Conservation (phyloP, 92 coral and sea anemone species). For the Epizoanthus stellaris region DNA sequence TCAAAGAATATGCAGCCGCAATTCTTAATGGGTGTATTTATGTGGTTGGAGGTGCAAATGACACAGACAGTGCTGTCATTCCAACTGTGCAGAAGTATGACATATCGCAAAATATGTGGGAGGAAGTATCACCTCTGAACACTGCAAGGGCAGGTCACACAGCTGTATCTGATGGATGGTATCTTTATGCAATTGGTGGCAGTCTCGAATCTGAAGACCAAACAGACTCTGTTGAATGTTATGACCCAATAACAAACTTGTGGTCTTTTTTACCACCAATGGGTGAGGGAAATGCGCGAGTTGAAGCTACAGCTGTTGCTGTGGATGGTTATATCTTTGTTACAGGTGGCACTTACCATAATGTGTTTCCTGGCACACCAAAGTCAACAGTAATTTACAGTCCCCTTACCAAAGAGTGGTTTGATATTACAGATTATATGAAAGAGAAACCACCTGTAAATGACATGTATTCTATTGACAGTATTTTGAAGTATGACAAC, state of each 20-base stretch:
- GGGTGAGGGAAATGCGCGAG: background rate
- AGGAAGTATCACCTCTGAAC: background rate
- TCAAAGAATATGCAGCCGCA: background rate
- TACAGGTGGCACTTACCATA: background rate
- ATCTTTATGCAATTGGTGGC: conserved; percentile 5
- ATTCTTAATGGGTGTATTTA: background rate
- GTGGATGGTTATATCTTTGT: conserved; percentile 6
- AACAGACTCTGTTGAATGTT: background rate
- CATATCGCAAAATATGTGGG: background rate
- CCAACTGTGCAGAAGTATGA: background rate
- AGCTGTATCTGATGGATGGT: background rate
- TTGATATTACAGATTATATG: background rate
- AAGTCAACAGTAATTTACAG: background rate
- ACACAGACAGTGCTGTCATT: too few relatives aligned
- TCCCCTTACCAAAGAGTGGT: background rate
- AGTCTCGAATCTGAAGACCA: background rate
- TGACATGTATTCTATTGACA: background rate
- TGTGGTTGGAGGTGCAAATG: background rate
- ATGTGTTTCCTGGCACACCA: background rate
- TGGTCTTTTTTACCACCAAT: conserved; percentile 1
- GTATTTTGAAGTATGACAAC: background rate
- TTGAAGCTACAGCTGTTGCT: background rate
- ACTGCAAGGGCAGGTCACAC: background rate
- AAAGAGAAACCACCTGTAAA: background rate
- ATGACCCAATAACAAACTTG: background rate